Evolutionary conservation across 1,140 invertebrate species (phyloP).

Genomic region (Lamellibrachia luymesi): DNA sequence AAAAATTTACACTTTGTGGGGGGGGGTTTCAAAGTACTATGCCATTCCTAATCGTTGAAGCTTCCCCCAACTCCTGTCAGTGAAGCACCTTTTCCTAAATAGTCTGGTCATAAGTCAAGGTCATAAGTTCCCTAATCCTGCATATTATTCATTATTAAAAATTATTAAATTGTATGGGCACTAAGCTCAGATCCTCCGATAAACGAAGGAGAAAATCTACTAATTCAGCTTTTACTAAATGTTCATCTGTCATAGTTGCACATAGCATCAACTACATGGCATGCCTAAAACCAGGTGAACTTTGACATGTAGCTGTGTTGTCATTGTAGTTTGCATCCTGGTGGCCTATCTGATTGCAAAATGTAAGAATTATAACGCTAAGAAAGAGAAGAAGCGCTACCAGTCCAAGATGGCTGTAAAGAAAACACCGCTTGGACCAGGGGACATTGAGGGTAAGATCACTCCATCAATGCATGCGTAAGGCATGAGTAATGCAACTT

Average conservation of each 20-base stretch:
- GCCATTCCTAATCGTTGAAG: neutral
- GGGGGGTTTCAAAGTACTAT: neutral
- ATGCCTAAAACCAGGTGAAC: neutral
- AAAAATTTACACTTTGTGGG: neutral
- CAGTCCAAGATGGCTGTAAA: neutral
- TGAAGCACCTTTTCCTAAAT: neutral
- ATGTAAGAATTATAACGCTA: neutral
- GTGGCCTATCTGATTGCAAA: slow-evolving; percentile 34
- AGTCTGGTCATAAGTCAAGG: too few relatives aligned
- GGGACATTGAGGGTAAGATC: neutral
- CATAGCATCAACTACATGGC: neutral
- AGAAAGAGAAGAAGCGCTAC: neutral
- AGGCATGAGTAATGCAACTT: neutral
- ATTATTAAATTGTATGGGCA: too few relatives aligned
- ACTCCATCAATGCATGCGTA: neutral
- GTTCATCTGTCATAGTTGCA: neutral
- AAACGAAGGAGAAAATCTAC: neutral
- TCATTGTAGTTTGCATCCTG: slow-evolving; percentile 43
- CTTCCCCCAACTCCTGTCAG: neutral
- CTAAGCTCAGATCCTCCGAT: too few relatives aligned
- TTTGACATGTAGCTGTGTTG: slow-evolving; percentile 2
- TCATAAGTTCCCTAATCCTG: neutral
- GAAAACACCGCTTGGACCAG: neutral
- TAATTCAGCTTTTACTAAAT: neutral
- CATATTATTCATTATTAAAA: too few relatives aligned